phyloP scores from a whole-genome alignment of 2,113 vertebrate species.

The Agapornis roseicollis region DNA sequence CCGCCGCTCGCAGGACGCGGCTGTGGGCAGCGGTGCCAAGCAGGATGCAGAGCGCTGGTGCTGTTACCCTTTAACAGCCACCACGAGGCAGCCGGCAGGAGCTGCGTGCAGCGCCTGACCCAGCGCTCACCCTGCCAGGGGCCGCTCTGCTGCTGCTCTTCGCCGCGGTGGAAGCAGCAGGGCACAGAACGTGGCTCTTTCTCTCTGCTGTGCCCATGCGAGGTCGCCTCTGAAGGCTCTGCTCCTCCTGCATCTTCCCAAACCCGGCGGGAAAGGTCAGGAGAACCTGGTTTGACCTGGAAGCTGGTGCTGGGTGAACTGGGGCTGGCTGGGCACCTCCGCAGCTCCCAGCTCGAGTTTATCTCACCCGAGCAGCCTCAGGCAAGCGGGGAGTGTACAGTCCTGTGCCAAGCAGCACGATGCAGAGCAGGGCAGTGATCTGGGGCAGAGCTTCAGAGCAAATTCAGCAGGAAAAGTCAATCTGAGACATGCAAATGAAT shows the following conservation, averaged over 20 bases:
- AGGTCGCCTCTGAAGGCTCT: neutral
- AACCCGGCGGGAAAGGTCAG: rapidly evolving
- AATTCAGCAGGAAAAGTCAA: neutral
- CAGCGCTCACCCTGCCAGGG: rapidly evolving
- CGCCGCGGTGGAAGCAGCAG: rapidly evolving
- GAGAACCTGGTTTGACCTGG: neutral
- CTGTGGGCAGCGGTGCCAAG: rapidly evolving
- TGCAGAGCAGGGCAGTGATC: rapidly evolving
- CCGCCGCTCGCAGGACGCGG: neutral
- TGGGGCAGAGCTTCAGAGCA: neutral
- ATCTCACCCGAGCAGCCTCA: neutral
- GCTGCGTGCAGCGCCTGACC: neutral
- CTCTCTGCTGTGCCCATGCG: neutral
- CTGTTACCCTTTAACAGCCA: neutral
- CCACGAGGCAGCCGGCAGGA: rapidly evolving
- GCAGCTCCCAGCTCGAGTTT: neutral
- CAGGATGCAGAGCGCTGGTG: neutral
- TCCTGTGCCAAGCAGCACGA: neutral
- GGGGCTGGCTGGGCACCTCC: neutral
- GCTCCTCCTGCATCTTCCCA: neutral
- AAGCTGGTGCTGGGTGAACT: neutral
- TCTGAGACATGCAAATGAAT: neutral
- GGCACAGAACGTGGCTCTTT: rapidly evolving
- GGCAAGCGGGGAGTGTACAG: rapidly evolving
- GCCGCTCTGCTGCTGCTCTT: rapidly evolving